Percentiles rank a stretch among this genome's conserved stretches.
Conservation (phyloP, 2,888 invertebrate species). For the Cyclophora punctaria region DNA sequence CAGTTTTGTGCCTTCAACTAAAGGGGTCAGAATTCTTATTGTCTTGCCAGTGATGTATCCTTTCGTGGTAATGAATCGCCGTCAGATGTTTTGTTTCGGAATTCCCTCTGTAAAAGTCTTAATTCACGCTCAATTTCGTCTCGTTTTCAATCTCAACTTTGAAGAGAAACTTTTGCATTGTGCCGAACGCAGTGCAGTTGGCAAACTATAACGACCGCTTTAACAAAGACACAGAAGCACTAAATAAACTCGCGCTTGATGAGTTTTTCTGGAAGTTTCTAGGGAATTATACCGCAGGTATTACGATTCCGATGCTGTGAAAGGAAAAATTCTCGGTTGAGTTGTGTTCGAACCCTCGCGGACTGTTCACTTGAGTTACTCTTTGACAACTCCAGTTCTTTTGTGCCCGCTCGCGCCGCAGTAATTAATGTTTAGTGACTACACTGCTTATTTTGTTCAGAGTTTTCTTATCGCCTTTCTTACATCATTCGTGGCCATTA, state of each 20-base stretch:
- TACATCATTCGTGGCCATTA: conserved; percentile 37
- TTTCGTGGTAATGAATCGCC: conserved; percentile 21
- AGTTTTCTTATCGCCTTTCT: conserved; percentile 44
- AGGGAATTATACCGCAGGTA: conserved; percentile 42
- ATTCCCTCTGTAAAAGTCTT: conserved; percentile 36
- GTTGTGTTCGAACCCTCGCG: conserved; percentile 23
- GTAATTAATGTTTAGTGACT: conserved; percentile 58
- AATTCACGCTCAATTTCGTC: conserved; percentile 46
- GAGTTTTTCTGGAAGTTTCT: conserved; percentile 33
- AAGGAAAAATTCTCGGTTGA: conserved; percentile 28
- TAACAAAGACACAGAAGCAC: conserved; percentile 39
- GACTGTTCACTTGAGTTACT: conserved; percentile 38
- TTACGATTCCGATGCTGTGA: conserved; percentile 26
- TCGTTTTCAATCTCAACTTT: conserved; percentile 53
- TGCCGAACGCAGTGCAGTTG: conserved; percentile 32
- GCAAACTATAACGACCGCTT: conserved; percentile 32
- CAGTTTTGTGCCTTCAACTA: background rate
- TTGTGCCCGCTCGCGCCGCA: conserved; percentile 31
- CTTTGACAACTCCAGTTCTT: conserved; percentile 47
- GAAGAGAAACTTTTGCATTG: conserved; percentile 39
- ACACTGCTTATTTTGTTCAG: conserved; percentile 31
- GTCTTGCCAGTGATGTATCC: background rate
- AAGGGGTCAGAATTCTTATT: background rate
- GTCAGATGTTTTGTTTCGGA: conserved; percentile 33
- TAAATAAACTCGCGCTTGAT: conserved; percentile 38